Evolutionary conservation across 2,888 invertebrate species (phyloP).

Genomic region (Nomada lathburiana): DNA sequence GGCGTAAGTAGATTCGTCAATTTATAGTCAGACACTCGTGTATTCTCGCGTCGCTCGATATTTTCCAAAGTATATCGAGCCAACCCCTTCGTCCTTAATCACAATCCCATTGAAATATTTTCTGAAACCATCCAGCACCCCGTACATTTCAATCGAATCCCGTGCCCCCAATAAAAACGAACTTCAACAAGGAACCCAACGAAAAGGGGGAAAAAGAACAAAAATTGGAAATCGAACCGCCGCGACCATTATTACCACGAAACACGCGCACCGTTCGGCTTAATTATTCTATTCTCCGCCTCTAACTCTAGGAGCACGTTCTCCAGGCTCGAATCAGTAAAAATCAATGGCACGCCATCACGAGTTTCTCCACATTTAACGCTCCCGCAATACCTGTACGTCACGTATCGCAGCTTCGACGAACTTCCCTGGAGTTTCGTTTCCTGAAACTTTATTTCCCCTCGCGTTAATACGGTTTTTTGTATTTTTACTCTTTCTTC

Average conservation of each 20-base stretch:
- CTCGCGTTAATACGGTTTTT: neutral
- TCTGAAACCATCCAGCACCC: neutral
- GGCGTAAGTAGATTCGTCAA: neutral
- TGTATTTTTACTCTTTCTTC: neutral
- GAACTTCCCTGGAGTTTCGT: neutral
- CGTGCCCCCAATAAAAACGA: too few relatives aligned
- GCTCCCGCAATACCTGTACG: neutral
- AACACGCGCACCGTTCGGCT: neutral
- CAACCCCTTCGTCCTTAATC: neutral
- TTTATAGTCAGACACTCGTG: neutral
- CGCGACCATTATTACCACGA: conserved; percentile 18
- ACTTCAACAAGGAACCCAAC: neutral
- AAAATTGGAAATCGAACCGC: conserved; percentile 39
- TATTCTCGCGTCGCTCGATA: neutral
- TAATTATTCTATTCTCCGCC: conserved; percentile 12
- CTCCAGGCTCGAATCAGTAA: neutral
- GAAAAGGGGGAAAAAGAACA: neutral
- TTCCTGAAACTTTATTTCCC: neutral
- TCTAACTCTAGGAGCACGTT: neutral
- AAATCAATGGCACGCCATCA: conserved; percentile 1
- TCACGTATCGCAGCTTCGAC: conserved; percentile 7
- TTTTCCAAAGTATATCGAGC: neutral
- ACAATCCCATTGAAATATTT: neutral
- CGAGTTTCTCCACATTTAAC: neutral
- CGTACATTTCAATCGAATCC: neutral